Evolutionary conservation across 1,140 invertebrate genomes (phyloP).

Genomic region (Argopecten irradians): DNA sequence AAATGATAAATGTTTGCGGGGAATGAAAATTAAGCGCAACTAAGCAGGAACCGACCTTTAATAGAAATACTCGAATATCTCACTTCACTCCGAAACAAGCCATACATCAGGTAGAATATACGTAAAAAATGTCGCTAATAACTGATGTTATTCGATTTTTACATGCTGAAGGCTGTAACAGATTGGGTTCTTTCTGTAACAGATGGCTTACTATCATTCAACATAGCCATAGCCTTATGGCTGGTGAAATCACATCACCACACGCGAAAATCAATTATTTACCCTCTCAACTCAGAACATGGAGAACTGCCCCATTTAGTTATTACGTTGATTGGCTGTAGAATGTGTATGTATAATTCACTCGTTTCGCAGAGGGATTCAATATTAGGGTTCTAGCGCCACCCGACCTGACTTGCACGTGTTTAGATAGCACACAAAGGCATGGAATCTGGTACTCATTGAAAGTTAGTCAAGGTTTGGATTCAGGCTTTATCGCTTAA

Average conservation of each 20-base stretch:
- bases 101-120: too few relatives aligned
- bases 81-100: too few relatives aligned
- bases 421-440: too few relatives aligned
- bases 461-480: too few relatives aligned
- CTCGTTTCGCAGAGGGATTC: neutral
- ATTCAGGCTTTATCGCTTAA: too few relatives aligned
- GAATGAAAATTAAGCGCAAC: too few relatives aligned
- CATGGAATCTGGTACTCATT: too few relatives aligned
- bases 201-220: neutral
- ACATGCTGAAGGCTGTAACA: neutral
- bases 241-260: neutral
- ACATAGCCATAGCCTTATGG: neutral
- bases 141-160: neutral
- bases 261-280: slow-evolving; percentile 13
- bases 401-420: neutral
- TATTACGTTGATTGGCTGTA: neutral
- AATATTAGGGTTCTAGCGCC: neutral
- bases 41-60: too few relatives aligned
- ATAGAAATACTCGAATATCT: too few relatives aligned
- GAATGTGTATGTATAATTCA: neutral
- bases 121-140: too few relatives aligned
- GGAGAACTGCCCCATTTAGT: neutral
- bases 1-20: too few relatives aligned
- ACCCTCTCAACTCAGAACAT: neutral
- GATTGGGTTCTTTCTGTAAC: neutral